A percentile compares a stretch with the other conserved stretches of the same genome.
These are phyloP conservation scores for Megalonaias nervosa DNA, from an alignment of 1,140 invertebrate species.

Conservation along the genomic window DNA sequence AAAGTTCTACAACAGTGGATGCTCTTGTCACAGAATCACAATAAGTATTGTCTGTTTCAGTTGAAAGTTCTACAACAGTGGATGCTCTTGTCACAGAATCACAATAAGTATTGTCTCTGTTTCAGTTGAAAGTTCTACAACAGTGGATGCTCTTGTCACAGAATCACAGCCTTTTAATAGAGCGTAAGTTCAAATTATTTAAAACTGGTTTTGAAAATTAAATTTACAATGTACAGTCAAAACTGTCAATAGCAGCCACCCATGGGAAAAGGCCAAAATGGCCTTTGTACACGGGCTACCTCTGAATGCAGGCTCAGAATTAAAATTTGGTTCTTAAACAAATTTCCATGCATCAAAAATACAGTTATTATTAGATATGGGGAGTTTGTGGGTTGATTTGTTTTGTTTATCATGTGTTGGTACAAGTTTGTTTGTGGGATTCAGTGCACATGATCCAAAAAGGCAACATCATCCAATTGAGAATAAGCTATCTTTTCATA, in stretches of 20 bases:
- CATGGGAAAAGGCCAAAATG: background rate
- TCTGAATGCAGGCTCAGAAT: too few species aligned
- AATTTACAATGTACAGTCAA: background rate
- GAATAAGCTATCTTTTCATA: too few species aligned
- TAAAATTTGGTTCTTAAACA: too few species aligned
- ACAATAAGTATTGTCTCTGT: slow-evolving; percentile 12
- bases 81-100: too few species aligned
- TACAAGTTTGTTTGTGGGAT: too few species aligned
- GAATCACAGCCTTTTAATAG: slow-evolving; percentile 60
- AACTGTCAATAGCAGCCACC: too few species aligned
- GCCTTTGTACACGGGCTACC: background rate
- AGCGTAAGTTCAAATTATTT: slow-evolving; percentile 49
- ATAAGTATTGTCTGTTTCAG: too few species aligned
- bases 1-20: slow-evolving; percentile 60
- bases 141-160: slow-evolving; percentile 63
- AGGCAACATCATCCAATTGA: too few species aligned
- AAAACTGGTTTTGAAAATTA: background rate
- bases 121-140: slow-evolving; percentile 56
- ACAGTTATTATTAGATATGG: background rate
- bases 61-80: too few species aligned
- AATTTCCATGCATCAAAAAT: background rate
- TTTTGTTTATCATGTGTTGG: too few species aligned
- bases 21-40: slow-evolving; percentile 61
- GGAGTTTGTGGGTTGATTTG: too few species aligned
- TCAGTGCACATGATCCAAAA: too few species aligned